Conservation (phyloP, 2,113 vertebrate genomes). For the Phrynosoma platyrhinos region DNA sequence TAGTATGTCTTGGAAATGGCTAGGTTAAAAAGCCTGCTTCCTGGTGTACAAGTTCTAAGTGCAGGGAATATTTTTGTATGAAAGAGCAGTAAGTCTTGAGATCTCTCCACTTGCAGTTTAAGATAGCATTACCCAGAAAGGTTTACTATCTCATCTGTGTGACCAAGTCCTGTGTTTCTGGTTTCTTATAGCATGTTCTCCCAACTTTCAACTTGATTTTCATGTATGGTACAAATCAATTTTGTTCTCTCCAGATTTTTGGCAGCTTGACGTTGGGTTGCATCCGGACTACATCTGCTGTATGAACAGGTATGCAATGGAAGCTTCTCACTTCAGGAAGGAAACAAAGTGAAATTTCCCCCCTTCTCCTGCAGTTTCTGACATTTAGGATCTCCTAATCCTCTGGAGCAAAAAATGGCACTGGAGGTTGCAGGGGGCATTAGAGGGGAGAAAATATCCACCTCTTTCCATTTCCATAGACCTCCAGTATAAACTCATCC, state of each 20-base stretch:
- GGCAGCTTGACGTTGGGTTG: constrained; percentile 28
- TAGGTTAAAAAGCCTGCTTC: neutral
- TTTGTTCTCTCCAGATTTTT: constrained; percentile 6
- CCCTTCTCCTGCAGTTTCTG: neutral
- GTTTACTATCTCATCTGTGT: neutral
- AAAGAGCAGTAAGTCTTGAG: neutral
- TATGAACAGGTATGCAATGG: neutral
- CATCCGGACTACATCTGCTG: too few relatives aligned
- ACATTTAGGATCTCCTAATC: neutral
- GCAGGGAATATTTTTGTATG: neutral
- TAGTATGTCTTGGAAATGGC: neutral
- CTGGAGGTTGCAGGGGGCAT: neutral
- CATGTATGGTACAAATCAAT: neutral
- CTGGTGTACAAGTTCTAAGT: neutral
- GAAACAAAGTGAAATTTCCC: neutral
- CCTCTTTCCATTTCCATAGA: neutral
- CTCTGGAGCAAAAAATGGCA: neutral
- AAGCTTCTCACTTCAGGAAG: neutral
- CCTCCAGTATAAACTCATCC: neutral
- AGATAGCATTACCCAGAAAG: neutral
- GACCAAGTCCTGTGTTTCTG: neutral
- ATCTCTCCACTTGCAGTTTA: neutral
- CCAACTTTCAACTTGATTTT: neutral
- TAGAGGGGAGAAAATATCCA: neutral
- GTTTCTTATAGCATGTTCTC: neutral